These are phyloP conservation scores for Otocyon megalotis DNA, from an alignment of 2,113 vertebrate species.

Conservation along the genomic window DNA sequence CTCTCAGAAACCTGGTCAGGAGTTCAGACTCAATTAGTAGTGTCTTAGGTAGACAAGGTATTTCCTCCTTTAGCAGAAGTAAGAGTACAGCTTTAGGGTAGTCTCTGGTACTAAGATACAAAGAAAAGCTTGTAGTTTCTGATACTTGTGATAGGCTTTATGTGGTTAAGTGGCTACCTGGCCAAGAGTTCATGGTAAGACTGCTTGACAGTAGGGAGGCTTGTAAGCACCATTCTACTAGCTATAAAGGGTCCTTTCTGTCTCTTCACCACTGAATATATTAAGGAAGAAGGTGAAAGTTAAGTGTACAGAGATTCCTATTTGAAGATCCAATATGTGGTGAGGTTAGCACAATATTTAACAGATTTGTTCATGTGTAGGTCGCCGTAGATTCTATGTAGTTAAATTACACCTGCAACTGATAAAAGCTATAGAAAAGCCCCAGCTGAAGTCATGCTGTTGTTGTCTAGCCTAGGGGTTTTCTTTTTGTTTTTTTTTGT, in stretches of 20 bases:
- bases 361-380: neutral
- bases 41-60: neutral
- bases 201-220: neutral
- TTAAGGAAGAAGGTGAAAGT: neutral
- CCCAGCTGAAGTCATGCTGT: neutral
- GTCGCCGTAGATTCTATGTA: neutral
- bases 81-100: neutral
- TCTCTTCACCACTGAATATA: neutral
- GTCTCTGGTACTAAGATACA: neutral
- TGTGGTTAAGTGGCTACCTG: neutral
- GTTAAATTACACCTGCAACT: too few species aligned
- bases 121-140: slow-evolving; percentile 19
- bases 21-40: neutral
- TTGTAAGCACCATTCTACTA: neutral
- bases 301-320: neutral
- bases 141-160: neutral
- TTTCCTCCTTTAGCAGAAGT: neutral
- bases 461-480: neutral
- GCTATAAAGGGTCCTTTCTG: neutral
- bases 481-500: neutral
- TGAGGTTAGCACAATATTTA: neutral
- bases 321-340: neutral
- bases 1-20: neutral
- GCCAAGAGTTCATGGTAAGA: neutral
- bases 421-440: too few species aligned